Evolutionary conservation across 2,797 vertebrate species (phyloP).

Genomic region (Enteromius unitaeniatus): DNA sequence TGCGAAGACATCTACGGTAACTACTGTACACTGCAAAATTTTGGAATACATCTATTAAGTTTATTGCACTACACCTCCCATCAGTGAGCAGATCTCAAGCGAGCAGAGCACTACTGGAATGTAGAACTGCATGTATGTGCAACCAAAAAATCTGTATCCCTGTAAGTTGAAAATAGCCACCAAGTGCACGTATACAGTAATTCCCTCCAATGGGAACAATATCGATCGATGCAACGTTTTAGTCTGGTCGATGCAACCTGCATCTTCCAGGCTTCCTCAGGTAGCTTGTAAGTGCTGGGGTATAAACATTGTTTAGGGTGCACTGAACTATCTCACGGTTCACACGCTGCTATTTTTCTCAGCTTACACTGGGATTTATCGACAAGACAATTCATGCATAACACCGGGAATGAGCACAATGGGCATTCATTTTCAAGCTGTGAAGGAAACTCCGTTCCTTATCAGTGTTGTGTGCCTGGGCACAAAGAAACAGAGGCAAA

Average conservation of each 20-base stretch:
- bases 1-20: not conserved
- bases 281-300: slow-evolving; percentile 17
- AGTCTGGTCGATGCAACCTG: slow-evolving; percentile 6
- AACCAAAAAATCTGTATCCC: not conserved
- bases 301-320: slow-evolving; percentile 38
- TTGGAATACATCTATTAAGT: not conserved
- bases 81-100: not conserved
- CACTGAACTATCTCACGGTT: slow-evolving; percentile 37
- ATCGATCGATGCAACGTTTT: slow-evolving; percentile 9
- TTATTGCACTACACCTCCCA: not conserved
- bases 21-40: not conserved
- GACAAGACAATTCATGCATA: slow-evolving; percentile 52
- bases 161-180: not conserved
- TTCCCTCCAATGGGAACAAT: slow-evolving; percentile 12
- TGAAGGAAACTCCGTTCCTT: slow-evolving; percentile 36
- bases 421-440: slow-evolving; percentile 47
- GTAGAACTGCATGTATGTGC: not conserved
- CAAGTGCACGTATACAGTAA: slow-evolving; percentile 1
- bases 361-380: slow-evolving; percentile 38
- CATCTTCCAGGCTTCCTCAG: not conserved
- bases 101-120: not conserved
- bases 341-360: slow-evolving; percentile 30
- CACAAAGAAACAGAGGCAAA: slow-evolving; percentile 48
- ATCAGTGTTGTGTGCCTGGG: slow-evolving; percentile 38
- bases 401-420: slow-evolving; percentile 50